A percentile compares a stretch with the other conserved stretches of the same genome.
phyloP scores from a whole-genome alignment of 2,888 invertebrate genomes.

The Melanostoma scalare region DNA sequence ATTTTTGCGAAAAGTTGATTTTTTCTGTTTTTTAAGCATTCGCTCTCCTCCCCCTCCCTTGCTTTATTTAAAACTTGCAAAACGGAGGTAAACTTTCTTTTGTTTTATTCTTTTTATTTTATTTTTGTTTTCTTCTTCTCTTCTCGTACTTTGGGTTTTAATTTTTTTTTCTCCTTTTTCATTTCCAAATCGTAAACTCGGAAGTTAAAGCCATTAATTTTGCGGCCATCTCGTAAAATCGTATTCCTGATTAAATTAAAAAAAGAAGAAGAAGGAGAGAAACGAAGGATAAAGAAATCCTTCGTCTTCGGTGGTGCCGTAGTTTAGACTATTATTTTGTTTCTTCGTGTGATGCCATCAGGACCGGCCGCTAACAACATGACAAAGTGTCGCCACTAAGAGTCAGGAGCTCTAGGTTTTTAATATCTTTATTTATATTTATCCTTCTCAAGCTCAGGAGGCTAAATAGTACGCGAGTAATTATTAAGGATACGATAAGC shows the following conservation, averaged over 20 bases:
- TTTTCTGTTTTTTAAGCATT: neutral
- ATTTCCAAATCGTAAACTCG: slow-evolving; percentile 69
- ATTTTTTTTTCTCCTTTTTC: neutral
- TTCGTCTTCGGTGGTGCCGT: slow-evolving; percentile 38
- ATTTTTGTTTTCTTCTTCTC: slow-evolving; percentile 28
- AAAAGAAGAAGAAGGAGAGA: slow-evolving; percentile 37
- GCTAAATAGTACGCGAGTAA: slow-evolving; percentile 62
- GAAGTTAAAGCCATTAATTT: slow-evolving; percentile 69
- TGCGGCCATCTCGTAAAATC: slow-evolving; percentile 69
- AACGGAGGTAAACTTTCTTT: neutral
- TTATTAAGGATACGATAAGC: slow-evolving; percentile 65
- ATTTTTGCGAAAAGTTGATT: slow-evolving; percentile 40
- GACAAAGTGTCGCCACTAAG: slow-evolving; percentile 67
- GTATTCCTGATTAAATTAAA: slow-evolving; percentile 69
- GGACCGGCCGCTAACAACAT: slow-evolving; percentile 63
- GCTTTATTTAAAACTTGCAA: neutral
- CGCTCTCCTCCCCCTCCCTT: too few species aligned
- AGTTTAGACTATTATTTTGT: slow-evolving; percentile 27
- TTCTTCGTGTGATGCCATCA: slow-evolving; percentile 50
- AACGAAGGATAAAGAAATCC: slow-evolving; percentile 17
- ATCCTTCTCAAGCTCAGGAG: slow-evolving; percentile 44
- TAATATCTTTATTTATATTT: slow-evolving; percentile 62
- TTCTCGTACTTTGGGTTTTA: neutral
- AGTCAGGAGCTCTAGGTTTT: slow-evolving; percentile 39
- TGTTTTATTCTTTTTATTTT: slow-evolving; percentile 6